Conservation (phyloP, 2,113 vertebrate genomes). For the Ranitomeya variabilis region DNA sequence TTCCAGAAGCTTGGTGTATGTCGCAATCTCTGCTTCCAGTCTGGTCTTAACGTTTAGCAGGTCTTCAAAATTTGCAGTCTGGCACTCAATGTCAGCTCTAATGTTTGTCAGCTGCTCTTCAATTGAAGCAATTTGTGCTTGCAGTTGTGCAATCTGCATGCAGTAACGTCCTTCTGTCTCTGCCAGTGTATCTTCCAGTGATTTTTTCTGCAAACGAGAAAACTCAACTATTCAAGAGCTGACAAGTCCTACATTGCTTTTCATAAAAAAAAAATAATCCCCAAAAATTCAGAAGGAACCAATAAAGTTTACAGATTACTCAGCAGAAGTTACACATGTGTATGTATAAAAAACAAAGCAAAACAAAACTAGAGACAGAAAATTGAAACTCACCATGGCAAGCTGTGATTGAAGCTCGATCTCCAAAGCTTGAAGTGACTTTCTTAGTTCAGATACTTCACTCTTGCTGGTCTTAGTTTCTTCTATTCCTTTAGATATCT, state of each 20-base stretch:
- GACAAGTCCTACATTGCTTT: background rate
- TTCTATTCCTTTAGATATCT: slow-evolving; percentile 60
- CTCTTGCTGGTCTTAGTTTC: slow-evolving; percentile 64
- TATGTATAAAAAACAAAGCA: background rate
- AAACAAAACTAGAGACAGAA: too few species aligned
- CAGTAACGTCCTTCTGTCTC: slow-evolving; percentile 78
- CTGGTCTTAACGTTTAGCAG: slow-evolving; percentile 79
- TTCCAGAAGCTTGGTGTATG: slow-evolving; percentile 80
- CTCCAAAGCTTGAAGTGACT: slow-evolving; percentile 71
- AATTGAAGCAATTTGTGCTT: slow-evolving; percentile 74
- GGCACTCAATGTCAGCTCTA: slow-evolving; percentile 73
- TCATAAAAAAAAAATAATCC: background rate
- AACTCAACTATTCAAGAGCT: background rate
- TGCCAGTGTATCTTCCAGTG: slow-evolving; percentile 76
- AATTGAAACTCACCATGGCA: slow-evolving; percentile 67
- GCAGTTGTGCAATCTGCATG: slow-evolving; percentile 71
- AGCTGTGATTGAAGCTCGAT: slow-evolving; percentile 68
- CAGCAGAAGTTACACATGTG: background rate
- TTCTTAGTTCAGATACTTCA: slow-evolving; percentile 69
- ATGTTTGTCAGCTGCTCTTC: slow-evolving; percentile 78
- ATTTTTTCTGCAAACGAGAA: slow-evolving; percentile 75
- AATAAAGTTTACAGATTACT: background rate
- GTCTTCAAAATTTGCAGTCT: slow-evolving; percentile 73
- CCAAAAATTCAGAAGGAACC: background rate
- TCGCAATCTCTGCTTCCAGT: slow-evolving; percentile 83